These are phyloP conservation scores for Catocala sponsa DNA, from an alignment of 2,888 invertebrate genomes.

Conservation along the genomic window DNA sequence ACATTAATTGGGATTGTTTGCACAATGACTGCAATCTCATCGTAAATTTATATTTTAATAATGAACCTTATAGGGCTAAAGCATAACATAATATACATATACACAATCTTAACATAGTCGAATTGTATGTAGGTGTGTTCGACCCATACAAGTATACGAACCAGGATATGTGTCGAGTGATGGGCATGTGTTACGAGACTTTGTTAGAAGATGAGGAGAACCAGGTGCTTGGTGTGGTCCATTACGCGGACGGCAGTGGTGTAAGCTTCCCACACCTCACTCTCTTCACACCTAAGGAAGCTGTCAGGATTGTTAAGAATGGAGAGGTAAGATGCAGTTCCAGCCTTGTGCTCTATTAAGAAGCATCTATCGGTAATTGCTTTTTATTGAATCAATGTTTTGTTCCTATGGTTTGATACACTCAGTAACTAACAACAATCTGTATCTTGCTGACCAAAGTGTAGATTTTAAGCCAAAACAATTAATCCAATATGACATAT, in stretches of 20 bases:
- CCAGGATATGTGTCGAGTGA: constrained; percentile 93
- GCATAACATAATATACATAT: too few species aligned
- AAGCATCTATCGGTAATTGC: too few species aligned
- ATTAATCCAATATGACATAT: too few species aligned
- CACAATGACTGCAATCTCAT: too few species aligned
- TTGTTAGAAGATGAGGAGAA: constrained; percentile 94
- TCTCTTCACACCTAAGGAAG: constrained; percentile 93
- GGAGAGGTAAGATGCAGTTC: constrained; percentile 88
- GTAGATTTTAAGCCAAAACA: too few species aligned
- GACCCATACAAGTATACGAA: constrained; percentile 93
- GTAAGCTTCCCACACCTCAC: constrained; percentile 93
- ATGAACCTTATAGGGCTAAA: background rate
- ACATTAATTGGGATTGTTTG: too few species aligned
- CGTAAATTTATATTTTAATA: background rate
- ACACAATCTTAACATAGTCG: background rate
- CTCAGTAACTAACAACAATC: too few species aligned
- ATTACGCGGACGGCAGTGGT: constrained; percentile 92
- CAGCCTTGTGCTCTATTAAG: too few species aligned
- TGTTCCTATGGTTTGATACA: too few species aligned
- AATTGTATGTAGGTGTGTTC: constrained; percentile 89
- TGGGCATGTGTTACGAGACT: constrained; percentile 93
- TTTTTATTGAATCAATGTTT: too few species aligned
- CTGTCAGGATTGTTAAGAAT: constrained; percentile 93
- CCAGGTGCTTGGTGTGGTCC: constrained; percentile 93
- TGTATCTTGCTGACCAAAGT: too few species aligned